phyloP scores from a whole-genome alignment of 92 coral and sea anemone species.

The Ricordea florida region DNA sequence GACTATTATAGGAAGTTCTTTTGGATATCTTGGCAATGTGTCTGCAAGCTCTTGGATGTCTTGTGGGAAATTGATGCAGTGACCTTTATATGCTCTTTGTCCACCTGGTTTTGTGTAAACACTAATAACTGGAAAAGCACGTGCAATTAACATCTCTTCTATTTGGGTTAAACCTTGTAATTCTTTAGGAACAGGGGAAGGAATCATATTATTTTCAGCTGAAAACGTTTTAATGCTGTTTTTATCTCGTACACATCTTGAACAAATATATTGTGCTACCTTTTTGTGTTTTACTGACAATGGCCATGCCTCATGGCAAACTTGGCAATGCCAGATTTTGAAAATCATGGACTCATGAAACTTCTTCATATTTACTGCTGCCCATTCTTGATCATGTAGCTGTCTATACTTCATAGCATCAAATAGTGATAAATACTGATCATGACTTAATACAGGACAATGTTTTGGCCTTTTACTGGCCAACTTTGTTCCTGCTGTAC shows the following conservation, averaged over 20 bases:
- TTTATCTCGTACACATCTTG: slow-evolving; percentile 59
- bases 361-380: background rate
- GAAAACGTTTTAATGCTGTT: slow-evolving; percentile 62
- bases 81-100: slow-evolving; percentile 72
- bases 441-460: background rate
- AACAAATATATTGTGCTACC: slow-evolving; percentile 46
- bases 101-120: slow-evolving; percentile 80
- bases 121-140: slow-evolving; percentile 69
- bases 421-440: background rate
- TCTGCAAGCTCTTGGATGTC: slow-evolving; percentile 54
- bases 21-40: slow-evolving; percentile 56
- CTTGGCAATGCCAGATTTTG: slow-evolving; percentile 21
- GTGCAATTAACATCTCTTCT: slow-evolving; percentile 81
- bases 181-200: slow-evolving; percentile 73
- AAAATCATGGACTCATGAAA: slow-evolving; percentile 35
- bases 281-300: slow-evolving; percentile 37
- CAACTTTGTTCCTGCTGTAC: background rate
- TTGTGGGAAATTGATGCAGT: slow-evolving; percentile 55
- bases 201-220: slow-evolving; percentile 61
- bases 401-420: background rate
- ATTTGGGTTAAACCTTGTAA: slow-evolving; percentile 73
- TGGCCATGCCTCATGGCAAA: slow-evolving; percentile 64
- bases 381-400: slow-evolving; percentile 1
- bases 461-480: background rate
- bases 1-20: slow-evolving; percentile 53